These are phyloP conservation scores for Trachymyrmex septentrionalis DNA, from an alignment of 1,140 invertebrate species.

Conservation along the genomic window DNA sequence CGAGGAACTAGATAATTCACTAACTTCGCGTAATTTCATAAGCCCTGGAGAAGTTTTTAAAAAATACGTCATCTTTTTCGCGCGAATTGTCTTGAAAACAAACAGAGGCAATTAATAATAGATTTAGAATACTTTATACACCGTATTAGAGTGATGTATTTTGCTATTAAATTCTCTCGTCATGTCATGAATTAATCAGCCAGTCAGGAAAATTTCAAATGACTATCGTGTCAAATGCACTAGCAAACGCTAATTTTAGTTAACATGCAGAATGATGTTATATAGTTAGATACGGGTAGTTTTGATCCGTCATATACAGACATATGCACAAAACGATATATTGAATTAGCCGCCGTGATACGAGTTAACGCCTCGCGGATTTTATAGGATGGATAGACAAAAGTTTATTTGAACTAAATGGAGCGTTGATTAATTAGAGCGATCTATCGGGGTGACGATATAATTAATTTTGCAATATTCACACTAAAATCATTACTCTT, in stretches of 20 bases:
- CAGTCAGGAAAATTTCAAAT: conserved; percentile 31
- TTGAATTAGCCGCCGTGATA: conserved; percentile 43
- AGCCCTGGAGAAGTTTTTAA: neutral
- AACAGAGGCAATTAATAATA: neutral
- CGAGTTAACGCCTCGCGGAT: conserved; percentile 17
- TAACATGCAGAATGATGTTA: conserved; percentile 28
- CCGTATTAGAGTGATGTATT: neutral
- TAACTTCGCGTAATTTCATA: conserved; percentile 27
- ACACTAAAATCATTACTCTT: neutral
- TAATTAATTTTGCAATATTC: conserved; percentile 1
- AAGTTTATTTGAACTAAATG: conserved; percentile 38
- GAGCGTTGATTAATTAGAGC: conserved; percentile 12
- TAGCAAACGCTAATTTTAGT: conserved; percentile 34
- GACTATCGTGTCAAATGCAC: conserved; percentile 40
- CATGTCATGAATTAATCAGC: neutral
- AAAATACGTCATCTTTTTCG: neutral
- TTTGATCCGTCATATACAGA: conserved; percentile 10
- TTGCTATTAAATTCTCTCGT: conserved; percentile 9
- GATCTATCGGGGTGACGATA: neutral
- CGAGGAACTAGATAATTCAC: conserved; percentile 34
- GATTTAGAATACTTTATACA: neutral
- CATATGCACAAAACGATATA: neutral
- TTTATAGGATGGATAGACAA: conserved; percentile 3
- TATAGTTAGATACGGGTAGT: conserved; percentile 11
- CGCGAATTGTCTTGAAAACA: neutral